Evolutionary conservation across 2,113 vertebrate species (phyloP).

Genomic region (Sebastes schlegelii): DNA sequence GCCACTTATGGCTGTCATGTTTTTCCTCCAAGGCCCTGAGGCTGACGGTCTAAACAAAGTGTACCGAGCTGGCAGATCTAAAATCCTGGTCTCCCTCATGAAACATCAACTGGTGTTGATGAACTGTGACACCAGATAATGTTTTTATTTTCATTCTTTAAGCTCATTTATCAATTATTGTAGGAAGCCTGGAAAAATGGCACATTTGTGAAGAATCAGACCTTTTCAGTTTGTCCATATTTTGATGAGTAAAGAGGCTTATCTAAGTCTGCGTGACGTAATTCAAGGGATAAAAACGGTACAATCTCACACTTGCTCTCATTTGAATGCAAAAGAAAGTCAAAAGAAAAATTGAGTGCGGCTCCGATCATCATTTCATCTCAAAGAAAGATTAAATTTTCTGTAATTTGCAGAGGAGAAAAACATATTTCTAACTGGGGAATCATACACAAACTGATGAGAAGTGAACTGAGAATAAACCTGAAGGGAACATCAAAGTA

Average conservation of each 20-base stretch:
- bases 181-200: background rate
- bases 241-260: background rate
- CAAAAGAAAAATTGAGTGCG: background rate
- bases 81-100: background rate
- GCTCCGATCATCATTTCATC: no score
- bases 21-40: background rate
- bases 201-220: background rate
- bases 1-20: conserved; percentile 10
- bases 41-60: background rate
- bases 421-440: background rate
- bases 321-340: conserved; percentile 1
- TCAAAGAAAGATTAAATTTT: background rate
- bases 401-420: background rate
- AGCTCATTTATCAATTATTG: background rate
- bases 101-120: background rate
- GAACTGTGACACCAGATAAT: background rate
- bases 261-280: background rate
- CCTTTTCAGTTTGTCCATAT: background rate
- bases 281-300: background rate
- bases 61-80: background rate
- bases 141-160: background rate
- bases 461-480: background rate
- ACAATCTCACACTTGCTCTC: background rate
- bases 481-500: background rate
- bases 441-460: background rate